phyloP scores from a whole-genome alignment of 1,140 invertebrate genomes.

The Melitaea cinxia region DNA sequence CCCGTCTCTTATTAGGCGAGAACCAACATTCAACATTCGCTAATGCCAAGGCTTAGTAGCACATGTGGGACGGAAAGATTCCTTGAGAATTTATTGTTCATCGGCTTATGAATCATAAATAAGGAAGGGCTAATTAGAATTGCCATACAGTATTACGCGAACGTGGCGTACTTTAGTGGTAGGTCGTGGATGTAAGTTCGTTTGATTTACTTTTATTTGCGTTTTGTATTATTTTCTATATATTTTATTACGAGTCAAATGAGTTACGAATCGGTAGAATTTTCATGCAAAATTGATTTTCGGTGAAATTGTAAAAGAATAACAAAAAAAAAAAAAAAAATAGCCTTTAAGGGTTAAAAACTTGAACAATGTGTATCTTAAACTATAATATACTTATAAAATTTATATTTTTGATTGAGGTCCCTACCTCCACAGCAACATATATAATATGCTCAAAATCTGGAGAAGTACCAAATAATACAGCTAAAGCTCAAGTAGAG shows the following conservation, averaged over 20 bases:
- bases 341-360: too few species aligned
- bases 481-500: too few species aligned
- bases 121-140: slow-evolving; percentile 77
- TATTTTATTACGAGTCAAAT: not conserved
- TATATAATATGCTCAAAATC: too few species aligned
- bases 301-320: too few species aligned
- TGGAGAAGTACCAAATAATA: too few species aligned
- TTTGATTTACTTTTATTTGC: slow-evolving; percentile 24
- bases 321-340: too few species aligned
- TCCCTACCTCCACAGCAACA: too few species aligned
- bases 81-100: slow-evolving; percentile 75
- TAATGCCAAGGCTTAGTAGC: slow-evolving; percentile 75
- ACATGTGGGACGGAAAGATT: slow-evolving; percentile 80
- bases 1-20: slow-evolving; percentile 77
- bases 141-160: slow-evolving; percentile 26
- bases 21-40: slow-evolving; percentile 79
- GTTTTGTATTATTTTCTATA: not conserved
- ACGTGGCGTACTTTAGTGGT: slow-evolving; percentile 25
- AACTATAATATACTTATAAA: too few species aligned
- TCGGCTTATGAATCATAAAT: slow-evolving; percentile 81
- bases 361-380: too few species aligned
- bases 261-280: too few species aligned
- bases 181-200: not conserved
- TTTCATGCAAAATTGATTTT: too few species aligned
- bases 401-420: too few species aligned